phyloP scores from a whole-genome alignment of 2,113 vertebrate species.

The Lepisosteus osseus region DNA sequence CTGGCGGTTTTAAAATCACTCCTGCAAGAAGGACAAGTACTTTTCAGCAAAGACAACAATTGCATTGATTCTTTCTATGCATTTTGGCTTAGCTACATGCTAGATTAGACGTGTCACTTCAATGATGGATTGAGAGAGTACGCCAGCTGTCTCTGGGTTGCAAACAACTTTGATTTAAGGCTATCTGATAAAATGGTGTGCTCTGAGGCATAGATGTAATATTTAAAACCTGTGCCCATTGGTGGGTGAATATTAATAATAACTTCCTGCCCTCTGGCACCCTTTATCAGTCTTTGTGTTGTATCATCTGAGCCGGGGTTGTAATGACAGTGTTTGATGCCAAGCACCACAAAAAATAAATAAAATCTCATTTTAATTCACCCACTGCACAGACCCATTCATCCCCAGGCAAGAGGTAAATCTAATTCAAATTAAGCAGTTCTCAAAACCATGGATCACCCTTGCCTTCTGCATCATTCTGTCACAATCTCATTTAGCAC shows the following conservation, averaged over 20 bases:
- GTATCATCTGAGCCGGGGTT: background rate
- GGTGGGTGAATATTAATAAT: slow-evolving; percentile 3
- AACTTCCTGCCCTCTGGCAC: background rate
- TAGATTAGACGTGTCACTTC: slow-evolving; percentile 2
- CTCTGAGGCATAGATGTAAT: slow-evolving; percentile 16
- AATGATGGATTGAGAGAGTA: slow-evolving; percentile 7
- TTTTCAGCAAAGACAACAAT: no score
- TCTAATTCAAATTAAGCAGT: slow-evolving; percentile 20
- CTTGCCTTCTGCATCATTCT: slow-evolving; percentile 22
- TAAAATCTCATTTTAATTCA: slow-evolving; percentile 16
- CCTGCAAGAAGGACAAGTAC: no score
- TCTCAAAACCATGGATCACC: slow-evolving; percentile 12
- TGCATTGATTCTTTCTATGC: no score
- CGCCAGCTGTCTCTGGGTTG: slow-evolving; percentile 11
- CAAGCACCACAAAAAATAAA: background rate
- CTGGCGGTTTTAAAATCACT: no score
- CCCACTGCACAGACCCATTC: slow-evolving; percentile 10
- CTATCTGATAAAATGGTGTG: slow-evolving; percentile 16
- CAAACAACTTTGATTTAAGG: slow-evolving; percentile 21
- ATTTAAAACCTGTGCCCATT: slow-evolving; percentile 8
- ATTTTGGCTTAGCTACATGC: background rate
- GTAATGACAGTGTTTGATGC: slow-evolving; percentile 19
- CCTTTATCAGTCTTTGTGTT: background rate
- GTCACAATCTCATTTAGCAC: slow-evolving; percentile 25
- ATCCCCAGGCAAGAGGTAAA: slow-evolving; percentile 11